Base-by-base conservation (phyloP, 1,140 invertebrate species). In the Neocloeon triangulifer region DNA sequence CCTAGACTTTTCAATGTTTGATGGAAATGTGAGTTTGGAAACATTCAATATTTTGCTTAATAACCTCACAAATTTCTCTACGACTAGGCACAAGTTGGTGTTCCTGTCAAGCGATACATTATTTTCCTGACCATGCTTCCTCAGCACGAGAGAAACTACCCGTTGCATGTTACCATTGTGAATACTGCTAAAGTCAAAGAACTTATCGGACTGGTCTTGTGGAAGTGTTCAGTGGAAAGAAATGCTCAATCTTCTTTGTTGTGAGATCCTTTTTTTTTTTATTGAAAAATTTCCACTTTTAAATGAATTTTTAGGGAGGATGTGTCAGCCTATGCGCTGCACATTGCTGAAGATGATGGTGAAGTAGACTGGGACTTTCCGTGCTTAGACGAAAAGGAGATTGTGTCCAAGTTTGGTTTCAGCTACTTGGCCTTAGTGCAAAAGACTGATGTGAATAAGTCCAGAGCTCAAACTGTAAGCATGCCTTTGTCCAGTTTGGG, bases 341-440 rank as follows among this genome's bases (percentile, higher is more conserved):
- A 82, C 46, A 86, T 94, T 44, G 85, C 80, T 12, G 89, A 95
- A 59, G 89, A 95, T 47, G 86, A 92, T 53, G 89, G 89, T n/a
- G 88, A 92, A 55, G 79, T 92, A 21, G 84, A 89, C 52, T 70
- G 66, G 52, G 88, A 91, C 42, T 94, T 96, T 50, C 85, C 88
- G 1, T 76, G 74, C 41, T 60, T 96, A 3, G 86, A 92, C 50
- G 64, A 70, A 8, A 66, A 66, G 42, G 88, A 95, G 56, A 69
- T 69, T 12, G 76, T 92, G 38, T 71, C 74, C 3, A 94, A 94
- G 55, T 96, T 89, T 62, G 81, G 81, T 18, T 94, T 95, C 52
- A 69, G 66, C 6, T 75, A 73, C 42, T 58, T 95, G 19, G 86
- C 84, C n/a, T 54, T 95, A 14, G 71, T 86, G 7, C 75, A n/a